Percentiles rank a stretch among this genome's conserved stretches.
Evolutionary conservation across 64 coral and sea anemone genomes (phyloP).

Genomic region (Platygyra sinensis): DNA sequence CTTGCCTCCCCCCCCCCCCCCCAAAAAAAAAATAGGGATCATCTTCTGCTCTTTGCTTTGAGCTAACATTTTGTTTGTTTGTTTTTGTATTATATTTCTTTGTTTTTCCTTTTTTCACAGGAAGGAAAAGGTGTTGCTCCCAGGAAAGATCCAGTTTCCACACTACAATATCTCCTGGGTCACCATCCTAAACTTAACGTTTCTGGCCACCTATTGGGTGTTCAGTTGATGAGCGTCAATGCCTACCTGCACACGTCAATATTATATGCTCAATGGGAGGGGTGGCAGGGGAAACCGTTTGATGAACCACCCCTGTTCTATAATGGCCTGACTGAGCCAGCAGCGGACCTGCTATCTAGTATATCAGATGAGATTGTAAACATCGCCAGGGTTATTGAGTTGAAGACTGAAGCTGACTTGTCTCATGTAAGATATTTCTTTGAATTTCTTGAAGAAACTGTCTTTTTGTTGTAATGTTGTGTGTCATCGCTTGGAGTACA

Average conservation of each 20-base stretch:
- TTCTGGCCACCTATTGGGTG: conserved; percentile 40
- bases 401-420: neutral
- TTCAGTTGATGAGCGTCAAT: conserved; percentile 31
- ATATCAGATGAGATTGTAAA: conserved; percentile 52
- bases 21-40: no score
- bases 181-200: conserved; percentile 1
- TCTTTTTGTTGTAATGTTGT: no score
- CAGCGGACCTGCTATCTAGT: conserved; percentile 28
- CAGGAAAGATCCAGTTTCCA: conserved; percentile 10
- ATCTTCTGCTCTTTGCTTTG: no score
- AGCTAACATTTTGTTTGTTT: no score
- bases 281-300: conserved; percentile 56
- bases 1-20: no score
- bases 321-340: conserved; percentile 33
- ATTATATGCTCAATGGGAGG: conserved; percentile 56
- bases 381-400: conserved; percentile 14
- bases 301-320: conserved; percentile 65
- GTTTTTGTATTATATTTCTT: neutral
- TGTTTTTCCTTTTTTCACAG: neutral
- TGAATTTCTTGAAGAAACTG: no score
- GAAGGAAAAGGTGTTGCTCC: conserved; percentile 16
- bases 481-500: no score
- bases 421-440: neutral
- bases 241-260: conserved; percentile 54
- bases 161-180: conserved; percentile 56